Base-by-base conservation (phyloP, 2,888 invertebrate genomes). In the Xestia ashworthii region DNA sequence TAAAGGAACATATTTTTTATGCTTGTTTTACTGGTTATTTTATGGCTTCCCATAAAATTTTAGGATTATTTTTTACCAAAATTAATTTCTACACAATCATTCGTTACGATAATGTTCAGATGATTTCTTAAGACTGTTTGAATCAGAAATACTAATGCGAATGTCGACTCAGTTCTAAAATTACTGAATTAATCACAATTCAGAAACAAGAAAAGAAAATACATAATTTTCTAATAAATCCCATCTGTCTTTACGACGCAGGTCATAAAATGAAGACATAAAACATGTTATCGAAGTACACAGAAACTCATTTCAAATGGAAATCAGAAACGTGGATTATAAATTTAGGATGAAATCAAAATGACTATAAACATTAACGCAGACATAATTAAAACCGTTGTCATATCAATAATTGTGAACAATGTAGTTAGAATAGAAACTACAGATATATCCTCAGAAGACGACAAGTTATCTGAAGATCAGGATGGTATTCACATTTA, bases 191-290 rank as follows among this genome's bases (percentile, higher is more conserved):
- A 48, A 70, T 14, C 64, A 67, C 76, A 65, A 53, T 67, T 55
- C 71, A 6, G 16, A 74, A 71, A 67, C 60, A 73, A 50, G 60
- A n/a, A 64, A 22, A 64, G 55, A 68, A 66, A 83, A 70, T 66
- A 67, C 58, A 74, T 80, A 77, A 85, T 85, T 69, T 76, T 25
- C 25, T 50, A 5, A 76, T 44, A 85, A 83, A 84, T 71, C 62
- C 80, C 82, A 88, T 88, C 82, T 69, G 74, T 38, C 79, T 91
- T 91, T 90, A 91, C 87, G 91, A 84, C 79, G 38, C 41, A 68
- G 71, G 68, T 76, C 83, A 87, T 91, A 91, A 91, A 91, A 84
- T 50, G 22, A 12, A 69, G 66, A 80, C 81, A 86, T 90, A 90
- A 91, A 91, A 89, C 72, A 82, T 83, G 86, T 90, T 89, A 90